These are phyloP conservation scores for Montipora capricornis DNA, from an alignment of 64 coral and sea anemone genomes.

Conservation along the genomic window DNA sequence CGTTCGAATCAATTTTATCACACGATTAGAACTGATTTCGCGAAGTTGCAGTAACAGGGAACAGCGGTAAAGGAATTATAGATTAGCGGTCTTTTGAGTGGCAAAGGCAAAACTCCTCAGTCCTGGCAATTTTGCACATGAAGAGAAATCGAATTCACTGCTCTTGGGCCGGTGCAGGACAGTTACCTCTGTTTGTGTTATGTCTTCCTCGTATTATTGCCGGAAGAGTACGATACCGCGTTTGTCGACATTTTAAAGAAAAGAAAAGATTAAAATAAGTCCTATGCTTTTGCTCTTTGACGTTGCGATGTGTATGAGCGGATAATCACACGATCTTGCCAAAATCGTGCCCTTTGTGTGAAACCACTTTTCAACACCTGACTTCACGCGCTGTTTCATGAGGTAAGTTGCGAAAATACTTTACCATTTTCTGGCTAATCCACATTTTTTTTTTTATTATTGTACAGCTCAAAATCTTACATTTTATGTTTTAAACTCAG, in stretches of 20 bases:
- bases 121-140: too few relatives aligned
- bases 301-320: not conserved
- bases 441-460: not conserved
- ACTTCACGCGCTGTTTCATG: not conserved
- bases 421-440: not conserved
- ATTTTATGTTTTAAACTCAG: not conserved
- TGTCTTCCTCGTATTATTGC: constrained; percentile 5
- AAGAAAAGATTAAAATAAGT: not conserved
- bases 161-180: not conserved
- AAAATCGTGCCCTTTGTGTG: not conserved
- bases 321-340: not conserved
- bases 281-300: not conserved
- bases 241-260: constrained; percentile 6
- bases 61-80: too few relatives aligned
- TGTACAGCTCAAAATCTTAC: not conserved
- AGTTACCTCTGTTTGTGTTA: constrained; percentile 35
- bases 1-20: too few relatives aligned
- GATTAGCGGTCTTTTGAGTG: too few relatives aligned
- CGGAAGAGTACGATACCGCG: not conserved
- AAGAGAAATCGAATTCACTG: not conserved
- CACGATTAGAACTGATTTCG: too few relatives aligned
- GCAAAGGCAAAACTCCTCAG: too few relatives aligned
- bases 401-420: not conserved
- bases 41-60: too few relatives aligned
- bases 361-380: constrained; percentile 7